Conservation (phyloP, 2,113 vertebrate species). For the Pampusana beccarii region DNA sequence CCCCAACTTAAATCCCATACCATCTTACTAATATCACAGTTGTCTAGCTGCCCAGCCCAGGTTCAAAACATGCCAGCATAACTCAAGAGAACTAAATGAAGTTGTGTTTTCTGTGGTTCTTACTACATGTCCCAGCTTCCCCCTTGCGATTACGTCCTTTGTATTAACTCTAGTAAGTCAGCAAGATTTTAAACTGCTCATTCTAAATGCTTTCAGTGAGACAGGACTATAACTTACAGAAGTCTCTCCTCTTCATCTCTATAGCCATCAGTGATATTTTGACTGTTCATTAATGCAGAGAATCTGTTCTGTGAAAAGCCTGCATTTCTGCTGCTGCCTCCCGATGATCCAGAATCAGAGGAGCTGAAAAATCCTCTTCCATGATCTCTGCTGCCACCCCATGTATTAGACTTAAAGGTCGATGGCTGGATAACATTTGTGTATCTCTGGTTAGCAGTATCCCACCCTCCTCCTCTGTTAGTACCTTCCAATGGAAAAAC, state of each 20-base stretch:
- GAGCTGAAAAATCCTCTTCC: conserved; percentile 68
- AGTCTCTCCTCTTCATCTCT: conserved; percentile 82
- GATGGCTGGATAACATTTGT: conserved; percentile 81
- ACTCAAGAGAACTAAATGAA: background rate
- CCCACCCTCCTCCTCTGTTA: conserved; percentile 58
- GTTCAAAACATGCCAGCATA: background rate
- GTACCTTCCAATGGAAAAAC: conserved; percentile 49
- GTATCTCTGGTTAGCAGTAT: conserved; percentile 62
- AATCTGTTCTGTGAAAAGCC: conserved; percentile 84
- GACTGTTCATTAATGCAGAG: conserved; percentile 58
- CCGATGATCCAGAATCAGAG: conserved; percentile 36
- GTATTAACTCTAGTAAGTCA: background rate
- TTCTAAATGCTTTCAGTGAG: background rate
- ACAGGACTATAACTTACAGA: conserved; percentile 76
- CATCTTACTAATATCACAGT: background rate
- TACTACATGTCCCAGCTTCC: background rate
- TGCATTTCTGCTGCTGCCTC: conserved; percentile 4
- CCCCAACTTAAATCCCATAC: background rate
- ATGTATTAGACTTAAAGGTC: conserved; percentile 73
- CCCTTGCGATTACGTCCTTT: fast-evolving
- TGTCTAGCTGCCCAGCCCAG: background rate
- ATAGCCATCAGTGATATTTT: conserved; percentile 41
- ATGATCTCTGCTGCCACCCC: conserved; percentile 74
- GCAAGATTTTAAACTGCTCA: background rate
- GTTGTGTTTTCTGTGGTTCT: background rate